Base-by-base conservation (phyloP, 2,797 vertebrate genomes). In the Mormyrus proboscirostris region DNA sequence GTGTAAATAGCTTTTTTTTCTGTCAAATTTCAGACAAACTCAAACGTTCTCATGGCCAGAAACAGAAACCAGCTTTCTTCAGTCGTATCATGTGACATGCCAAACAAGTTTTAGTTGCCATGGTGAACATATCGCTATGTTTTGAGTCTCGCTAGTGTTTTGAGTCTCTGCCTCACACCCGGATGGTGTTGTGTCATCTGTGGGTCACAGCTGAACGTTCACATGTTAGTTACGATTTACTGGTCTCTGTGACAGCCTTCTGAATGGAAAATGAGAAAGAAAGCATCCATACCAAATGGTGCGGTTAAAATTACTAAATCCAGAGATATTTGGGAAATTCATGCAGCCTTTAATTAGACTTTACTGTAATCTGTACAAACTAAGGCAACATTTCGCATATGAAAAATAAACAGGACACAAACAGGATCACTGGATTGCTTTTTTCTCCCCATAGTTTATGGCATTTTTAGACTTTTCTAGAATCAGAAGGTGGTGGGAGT, bases 21-120 rank as follows among this genome's bases (percentile, higher is more conserved):
- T 62, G 8, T 29, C n/a, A 25, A 73, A 73, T 4, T 73, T 33
- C 8, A 25, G 9, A 62, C 59, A 62, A 73, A 73, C 65, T 38
- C 29, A 38, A 38, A 73, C 38, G 25, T 79, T 79, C 88, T 38
- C 49, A 29, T 49, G 8, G 69, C 22, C 25, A 79, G 55, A 57
- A 25, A 76, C 12, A 88, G 29, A 88, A 69, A 69, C 33, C 59
- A 69, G 41, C 19, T 44, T 57, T 55, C 73, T 55, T 82, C 29
- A 29, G 19, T 10, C 5, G 7, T 33, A 9, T 44, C 76, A 41
- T 76, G 14, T 89, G 50, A 57, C 29, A 19, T 57, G 33, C 22
- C 88, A 89, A 14, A 29, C 59, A 88, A 57, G 33, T 59, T 89
- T 82, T 1, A 41, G 88, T 89, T 89, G 50, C 38, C 69, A 89